Evolutionary conservation across 2,888 invertebrate species (phyloP).

Genomic region (Lasioglossum vierecki): DNA sequence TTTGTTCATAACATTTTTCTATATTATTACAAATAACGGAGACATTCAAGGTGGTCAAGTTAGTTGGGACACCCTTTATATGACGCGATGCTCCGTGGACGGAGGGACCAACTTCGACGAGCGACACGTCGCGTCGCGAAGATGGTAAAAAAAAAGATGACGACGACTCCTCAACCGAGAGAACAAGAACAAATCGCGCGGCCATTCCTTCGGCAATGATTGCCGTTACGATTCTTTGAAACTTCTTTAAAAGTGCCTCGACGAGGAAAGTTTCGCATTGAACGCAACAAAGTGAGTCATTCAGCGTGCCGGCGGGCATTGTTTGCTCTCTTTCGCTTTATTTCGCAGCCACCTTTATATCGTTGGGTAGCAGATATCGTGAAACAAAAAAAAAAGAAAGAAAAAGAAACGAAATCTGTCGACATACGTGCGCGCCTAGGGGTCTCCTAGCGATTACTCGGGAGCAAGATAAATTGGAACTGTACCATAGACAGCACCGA

Average conservation of each 20-base stretch:
- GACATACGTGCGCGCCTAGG: conserved; percentile 13
- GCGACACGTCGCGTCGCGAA: background rate
- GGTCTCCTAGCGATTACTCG: conserved; percentile 34
- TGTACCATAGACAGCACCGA: background rate
- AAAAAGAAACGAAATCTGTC: background rate
- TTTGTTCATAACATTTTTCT: no score
- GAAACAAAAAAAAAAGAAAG: background rate
- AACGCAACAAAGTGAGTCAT: conserved; percentile 67
- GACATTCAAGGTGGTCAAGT: no score
- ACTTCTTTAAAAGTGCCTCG: conserved; percentile 56
- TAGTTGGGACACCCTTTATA: no score
- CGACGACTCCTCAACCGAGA: conserved; percentile 25
- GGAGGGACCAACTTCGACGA: background rate
- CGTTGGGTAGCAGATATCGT: conserved; percentile 12
- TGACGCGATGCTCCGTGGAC: no score
- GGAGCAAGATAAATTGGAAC: background rate
- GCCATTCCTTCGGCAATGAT: conserved; percentile 56
- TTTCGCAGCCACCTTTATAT: conserved; percentile 54
- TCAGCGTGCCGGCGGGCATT: conserved; percentile 57
- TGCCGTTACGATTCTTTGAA: conserved; percentile 57
- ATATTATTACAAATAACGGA: no score
- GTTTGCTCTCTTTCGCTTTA: conserved; percentile 61
- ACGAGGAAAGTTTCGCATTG: conserved; percentile 63
- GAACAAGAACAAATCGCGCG: conserved; percentile 60
- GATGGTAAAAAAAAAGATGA: conserved; percentile 18